Evolutionary conservation across 2,888 invertebrate species (phyloP), one percentile per base, ranked within the genome.

Genomic region (Spicauda simplicius): DNA sequence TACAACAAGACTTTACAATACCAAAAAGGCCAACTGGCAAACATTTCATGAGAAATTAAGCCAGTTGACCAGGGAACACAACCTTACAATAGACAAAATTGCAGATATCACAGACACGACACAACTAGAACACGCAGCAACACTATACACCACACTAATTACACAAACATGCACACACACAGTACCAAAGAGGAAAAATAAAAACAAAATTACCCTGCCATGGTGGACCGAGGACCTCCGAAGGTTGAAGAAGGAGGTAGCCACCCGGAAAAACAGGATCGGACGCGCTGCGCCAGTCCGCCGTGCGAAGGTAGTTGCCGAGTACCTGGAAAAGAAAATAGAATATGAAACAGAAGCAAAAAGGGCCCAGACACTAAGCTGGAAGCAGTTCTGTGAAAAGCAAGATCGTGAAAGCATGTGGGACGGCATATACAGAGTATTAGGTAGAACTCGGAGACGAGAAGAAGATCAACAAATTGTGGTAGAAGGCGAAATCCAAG

Each of bases 311-410:
- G 55, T 55, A 4, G 16, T 55, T 2, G 7, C 6, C 4, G 45
- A 45, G 0, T 45, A 58, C 45, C 45, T 45, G 1, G 20, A 58
- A 19, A 45, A 45, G 14, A 41, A 45, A 14, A 7, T 20, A 3
- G n/a, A 55, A n/a, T 55, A 55, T 16, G 33, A 55, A 16, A 30
- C 30, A 0, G 8, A 5, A 14, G 19, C 19, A 30, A 25, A 55
- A n/a, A 12, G n/a, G 30, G 25, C 25, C 8, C 33, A 33, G 33
- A 41, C 10, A 14, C 12, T 4, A 3, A 41, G 53, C 20, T 19
- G 53, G 53, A 53, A 53, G 19, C 12, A 58, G 45, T 58, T 58
- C n/a, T 58, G 58, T 11, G 45, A 8, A 5, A 58, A 45, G 18
- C 58, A 58, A 10, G 20, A 58, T 45, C 8, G 20, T 0, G 58